Percentiles rank a stretch among this genome's conserved stretches.
phyloP scores from a whole-genome alignment of 2,113 vertebrate genomes.

The Siphamia tubifer region DNA sequence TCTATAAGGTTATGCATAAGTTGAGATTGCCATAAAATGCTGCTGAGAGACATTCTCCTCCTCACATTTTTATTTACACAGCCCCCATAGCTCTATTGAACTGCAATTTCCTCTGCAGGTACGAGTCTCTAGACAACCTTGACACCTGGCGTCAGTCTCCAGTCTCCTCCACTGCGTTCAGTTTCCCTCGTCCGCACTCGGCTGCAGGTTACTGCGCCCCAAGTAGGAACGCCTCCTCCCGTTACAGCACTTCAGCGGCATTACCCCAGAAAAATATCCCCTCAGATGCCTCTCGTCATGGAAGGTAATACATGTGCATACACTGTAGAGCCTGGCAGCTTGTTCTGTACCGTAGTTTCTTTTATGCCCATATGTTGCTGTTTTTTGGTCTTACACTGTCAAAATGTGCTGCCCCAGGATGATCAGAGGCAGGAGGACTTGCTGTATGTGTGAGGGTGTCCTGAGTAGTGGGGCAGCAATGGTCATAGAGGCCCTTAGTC shows the following conservation, averaged over 20 bases:
- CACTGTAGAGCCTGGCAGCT: too few species aligned
- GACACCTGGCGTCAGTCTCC: conserved; percentile 68
- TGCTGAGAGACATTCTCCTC: too few species aligned
- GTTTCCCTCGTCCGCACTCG: conserved; percentile 72
- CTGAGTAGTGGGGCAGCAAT: conserved; percentile 95
- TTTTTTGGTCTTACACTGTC: conserved; percentile 27
- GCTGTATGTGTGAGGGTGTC: conserved; percentile 89
- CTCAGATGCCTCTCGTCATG: conserved; percentile 49
- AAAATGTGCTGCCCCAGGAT: conserved; percentile 83
- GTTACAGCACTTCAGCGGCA: conserved; percentile 53
- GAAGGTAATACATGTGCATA: conserved; percentile 72
- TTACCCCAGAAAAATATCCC: conserved; percentile 6
- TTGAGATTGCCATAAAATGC: too few species aligned
- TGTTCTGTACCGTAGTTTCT: not conserved
- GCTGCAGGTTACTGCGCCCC: conserved; percentile 75
- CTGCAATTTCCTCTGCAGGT: conserved; percentile 72
- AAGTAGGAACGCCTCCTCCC: conserved; percentile 34
- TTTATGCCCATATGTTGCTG: not conserved
- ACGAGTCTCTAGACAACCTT: conserved; percentile 92
- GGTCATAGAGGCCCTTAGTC: conserved; percentile 95
- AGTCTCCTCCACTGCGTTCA: conserved; percentile 33
- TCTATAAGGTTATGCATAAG: too few species aligned
- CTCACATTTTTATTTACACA: too few species aligned
- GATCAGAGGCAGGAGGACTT: conserved; percentile 89
- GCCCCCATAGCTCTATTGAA: too few species aligned